Evolutionary conservation across 2,113 vertebrate genomes (phyloP).

Genomic region (Perca flavescens): DNA sequence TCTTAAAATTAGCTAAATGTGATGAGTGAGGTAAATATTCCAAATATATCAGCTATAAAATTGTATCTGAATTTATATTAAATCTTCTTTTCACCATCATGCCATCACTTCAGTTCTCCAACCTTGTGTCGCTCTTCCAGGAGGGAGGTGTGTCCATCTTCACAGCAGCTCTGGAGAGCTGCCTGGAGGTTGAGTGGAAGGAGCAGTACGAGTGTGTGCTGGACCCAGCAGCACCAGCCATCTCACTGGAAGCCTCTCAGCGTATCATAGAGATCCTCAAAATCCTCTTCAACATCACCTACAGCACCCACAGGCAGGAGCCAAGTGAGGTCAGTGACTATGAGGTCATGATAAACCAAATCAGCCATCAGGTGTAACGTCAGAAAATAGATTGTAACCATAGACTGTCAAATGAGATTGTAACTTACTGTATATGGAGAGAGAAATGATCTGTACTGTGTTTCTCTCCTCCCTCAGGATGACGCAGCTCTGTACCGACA

Average conservation of each 20-base stretch:
- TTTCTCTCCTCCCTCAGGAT: constrained; percentile 67
- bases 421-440: neutral
- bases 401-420: no score
- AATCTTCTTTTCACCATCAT: no score
- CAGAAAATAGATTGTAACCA: neutral
- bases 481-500: constrained; percentile 84
- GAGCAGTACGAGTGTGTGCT: constrained; percentile 76
- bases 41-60: no score
- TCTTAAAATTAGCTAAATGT: no score
- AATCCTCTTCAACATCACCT: constrained; percentile 84
- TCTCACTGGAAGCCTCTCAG: constrained; percentile 80
- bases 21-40: no score
- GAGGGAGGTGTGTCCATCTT: constrained; percentile 79
- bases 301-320: constrained; percentile 77
- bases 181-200: constrained; percentile 79
- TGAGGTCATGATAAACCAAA: neutral
- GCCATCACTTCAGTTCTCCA: no score
- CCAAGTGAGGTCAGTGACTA: constrained; percentile 76
- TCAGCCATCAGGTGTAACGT: neutral
- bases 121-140: constrained; percentile 43
- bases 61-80: no score
- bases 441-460: neutral
- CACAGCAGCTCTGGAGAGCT: constrained; percentile 77
- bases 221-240: constrained; percentile 47
- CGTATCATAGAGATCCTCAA: constrained; percentile 82